Percentiles rank a stretch among this genome's conserved stretches.
phyloP scores from a whole-genome alignment of 2,113 vertebrate genomes.

The Tylochromis polylepis region DNA sequence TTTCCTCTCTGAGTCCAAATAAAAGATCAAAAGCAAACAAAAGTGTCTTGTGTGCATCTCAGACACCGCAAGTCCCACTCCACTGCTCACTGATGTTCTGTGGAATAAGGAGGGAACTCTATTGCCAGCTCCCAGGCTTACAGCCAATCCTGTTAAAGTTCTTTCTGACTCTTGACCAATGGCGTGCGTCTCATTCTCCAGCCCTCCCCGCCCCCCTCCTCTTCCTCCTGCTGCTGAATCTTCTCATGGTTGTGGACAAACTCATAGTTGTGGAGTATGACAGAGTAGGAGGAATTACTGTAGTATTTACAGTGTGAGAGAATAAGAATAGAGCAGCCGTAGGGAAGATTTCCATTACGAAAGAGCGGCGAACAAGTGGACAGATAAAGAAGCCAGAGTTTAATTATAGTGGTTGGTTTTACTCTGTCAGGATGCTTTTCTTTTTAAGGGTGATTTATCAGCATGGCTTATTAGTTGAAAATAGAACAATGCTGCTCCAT shows the following conservation, averaged over 20 bases:
- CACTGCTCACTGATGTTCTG: constrained; percentile 59
- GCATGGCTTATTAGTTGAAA: background rate
- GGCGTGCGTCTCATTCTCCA: background rate
- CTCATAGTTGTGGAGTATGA: background rate
- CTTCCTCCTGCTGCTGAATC: constrained; percentile 21
- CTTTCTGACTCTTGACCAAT: constrained; percentile 65
- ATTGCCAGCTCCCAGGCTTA: constrained; percentile 51
- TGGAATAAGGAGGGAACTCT: constrained; percentile 66
- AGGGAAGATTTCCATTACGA: constrained; percentile 10
- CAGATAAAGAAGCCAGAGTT: background rate
- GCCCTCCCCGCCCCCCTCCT: constrained; percentile 1
- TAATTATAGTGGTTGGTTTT: background rate
- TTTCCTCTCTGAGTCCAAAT: constrained; percentile 33
- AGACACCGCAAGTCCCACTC: constrained; percentile 56
- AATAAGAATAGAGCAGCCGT: background rate
- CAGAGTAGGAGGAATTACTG: background rate
- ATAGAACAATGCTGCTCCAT: background rate
- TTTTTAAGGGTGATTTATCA: background rate
- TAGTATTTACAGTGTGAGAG: constrained; percentile 12
- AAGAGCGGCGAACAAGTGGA: background rate
- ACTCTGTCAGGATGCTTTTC: background rate
- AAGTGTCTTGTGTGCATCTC: constrained; percentile 62
- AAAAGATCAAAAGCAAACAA: constrained; percentile 55
- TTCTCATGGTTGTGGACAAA: constrained; percentile 50
- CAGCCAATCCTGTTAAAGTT: constrained; percentile 59